Percentiles rank a stretch among this genome's conserved stretches.
Conservation (phyloP, 1,140 invertebrate species). For the Augochlora pura region DNA sequence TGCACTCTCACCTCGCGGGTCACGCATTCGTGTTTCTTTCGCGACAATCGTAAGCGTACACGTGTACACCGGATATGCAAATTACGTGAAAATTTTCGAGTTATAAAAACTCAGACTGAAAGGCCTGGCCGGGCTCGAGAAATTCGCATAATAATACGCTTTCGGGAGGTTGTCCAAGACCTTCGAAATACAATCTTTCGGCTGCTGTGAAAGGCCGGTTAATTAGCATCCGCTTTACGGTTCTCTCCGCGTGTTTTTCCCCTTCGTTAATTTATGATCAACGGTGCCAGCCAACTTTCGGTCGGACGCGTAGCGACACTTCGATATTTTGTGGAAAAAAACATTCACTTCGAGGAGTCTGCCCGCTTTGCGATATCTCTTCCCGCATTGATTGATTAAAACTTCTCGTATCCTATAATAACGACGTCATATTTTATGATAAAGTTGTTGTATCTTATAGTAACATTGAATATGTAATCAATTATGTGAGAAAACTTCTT, state of each 20-base stretch:
- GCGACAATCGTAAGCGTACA: background rate
- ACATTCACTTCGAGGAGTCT: too few relatives aligned
- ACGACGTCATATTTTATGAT: too few relatives aligned
- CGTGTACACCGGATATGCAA: conserved; percentile 26
- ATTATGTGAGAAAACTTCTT: too few relatives aligned
- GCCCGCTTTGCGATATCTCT: too few relatives aligned
- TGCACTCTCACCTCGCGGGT: background rate
- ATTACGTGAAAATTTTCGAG: conserved; percentile 35
- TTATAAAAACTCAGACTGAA: conserved; percentile 26
- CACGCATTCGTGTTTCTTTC: conserved; percentile 10
- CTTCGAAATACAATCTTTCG: conserved; percentile 1
- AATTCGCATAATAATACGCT: conserved; percentile 13
- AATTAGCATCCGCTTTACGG: conserved; percentile 9
- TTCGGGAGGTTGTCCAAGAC: background rate
- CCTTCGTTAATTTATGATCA: background rate
- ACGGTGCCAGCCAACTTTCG: too few relatives aligned
- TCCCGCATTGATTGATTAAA: too few relatives aligned
- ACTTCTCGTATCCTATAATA: too few relatives aligned
- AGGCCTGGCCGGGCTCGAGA: conserved; percentile 15
- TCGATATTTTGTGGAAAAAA: too few relatives aligned
- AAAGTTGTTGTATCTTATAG: too few relatives aligned
- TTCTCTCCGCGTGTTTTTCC: background rate
- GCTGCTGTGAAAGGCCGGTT: background rate
- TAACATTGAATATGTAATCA: too few relatives aligned
- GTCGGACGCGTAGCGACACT: too few relatives aligned